phyloP scores from a whole-genome alignment of 2,888 invertebrate genomes.

The Hemistola chrysoprasaria region DNA sequence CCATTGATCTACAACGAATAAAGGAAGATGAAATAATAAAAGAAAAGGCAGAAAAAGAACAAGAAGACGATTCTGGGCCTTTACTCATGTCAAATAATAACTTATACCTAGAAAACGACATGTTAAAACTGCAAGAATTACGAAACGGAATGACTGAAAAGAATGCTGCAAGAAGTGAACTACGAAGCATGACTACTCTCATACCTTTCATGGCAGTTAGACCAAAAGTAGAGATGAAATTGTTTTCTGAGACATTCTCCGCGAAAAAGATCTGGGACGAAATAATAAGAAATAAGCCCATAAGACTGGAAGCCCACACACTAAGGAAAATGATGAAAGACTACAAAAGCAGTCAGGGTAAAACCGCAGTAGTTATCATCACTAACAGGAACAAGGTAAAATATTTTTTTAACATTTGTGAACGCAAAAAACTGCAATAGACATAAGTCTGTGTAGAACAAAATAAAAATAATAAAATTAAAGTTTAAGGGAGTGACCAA shows the following conservation, averaged over 20 bases:
- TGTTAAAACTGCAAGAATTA: neutral
- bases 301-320: constrained; percentile 28
- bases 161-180: neutral
- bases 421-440: too few species aligned
- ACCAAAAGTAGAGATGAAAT: constrained; percentile 30
- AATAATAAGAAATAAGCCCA: constrained; percentile 34
- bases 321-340: constrained; percentile 7
- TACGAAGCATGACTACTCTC: neutral
- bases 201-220: neutral
- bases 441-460: too few species aligned
- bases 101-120: neutral
- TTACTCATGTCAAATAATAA: too few species aligned
- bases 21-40: too few species aligned
- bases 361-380: constrained; percentile 21
- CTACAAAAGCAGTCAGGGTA: constrained; percentile 10
- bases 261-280: constrained; percentile 40
- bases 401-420: neutral
- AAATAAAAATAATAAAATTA: too few species aligned
- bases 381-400: constrained; percentile 22
- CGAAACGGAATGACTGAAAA: neutral
- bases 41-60: neutral
- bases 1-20: too few species aligned
- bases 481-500: too few species aligned
- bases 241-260: constrained; percentile 35
- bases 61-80: too few species aligned